Evolutionary conservation across 2,888 invertebrate genomes (phyloP).

Genomic region (Nymphalis urticae): DNA sequence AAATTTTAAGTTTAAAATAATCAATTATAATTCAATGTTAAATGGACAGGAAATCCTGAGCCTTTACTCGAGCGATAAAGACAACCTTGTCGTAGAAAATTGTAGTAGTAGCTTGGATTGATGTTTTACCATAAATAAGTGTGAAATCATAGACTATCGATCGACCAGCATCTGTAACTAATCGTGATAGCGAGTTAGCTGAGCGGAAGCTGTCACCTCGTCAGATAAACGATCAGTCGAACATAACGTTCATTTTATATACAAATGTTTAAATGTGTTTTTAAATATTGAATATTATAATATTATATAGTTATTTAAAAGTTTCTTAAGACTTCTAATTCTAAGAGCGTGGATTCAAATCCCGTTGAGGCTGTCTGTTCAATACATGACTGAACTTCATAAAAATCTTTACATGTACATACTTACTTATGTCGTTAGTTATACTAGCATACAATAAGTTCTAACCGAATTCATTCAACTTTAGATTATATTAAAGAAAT

Average conservation of each 20-base stretch:
- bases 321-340: too few relatives aligned
- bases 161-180: conserved; percentile 46
- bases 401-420: too few relatives aligned
- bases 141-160: conserved; percentile 42
- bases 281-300: not conserved
- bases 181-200: conserved; percentile 46
- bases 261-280: conserved; percentile 3
- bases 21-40: conserved; percentile 5
- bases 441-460: not conserved
- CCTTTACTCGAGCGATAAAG: not conserved
- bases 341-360: too few relatives aligned
- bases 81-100: conserved; percentile 11
- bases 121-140: conserved; percentile 20
- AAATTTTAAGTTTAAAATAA: not conserved
- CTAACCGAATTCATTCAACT: not conserved
- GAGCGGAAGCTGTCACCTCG: conserved; percentile 53
- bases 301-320: too few relatives aligned
- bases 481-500: not conserved
- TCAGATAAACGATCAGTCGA: conserved; percentile 35
- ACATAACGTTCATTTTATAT: conserved; percentile 36
- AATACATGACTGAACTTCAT: too few relatives aligned
- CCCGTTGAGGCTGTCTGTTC: too few relatives aligned
- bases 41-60: conserved; percentile 1
- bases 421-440: not conserved
- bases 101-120: not conserved